A percentile compares a stretch with the other conserved stretches of the same genome.
phyloP scores from a whole-genome alignment of 2,888 invertebrate genomes.

The Aspidapion aeneum region DNA sequence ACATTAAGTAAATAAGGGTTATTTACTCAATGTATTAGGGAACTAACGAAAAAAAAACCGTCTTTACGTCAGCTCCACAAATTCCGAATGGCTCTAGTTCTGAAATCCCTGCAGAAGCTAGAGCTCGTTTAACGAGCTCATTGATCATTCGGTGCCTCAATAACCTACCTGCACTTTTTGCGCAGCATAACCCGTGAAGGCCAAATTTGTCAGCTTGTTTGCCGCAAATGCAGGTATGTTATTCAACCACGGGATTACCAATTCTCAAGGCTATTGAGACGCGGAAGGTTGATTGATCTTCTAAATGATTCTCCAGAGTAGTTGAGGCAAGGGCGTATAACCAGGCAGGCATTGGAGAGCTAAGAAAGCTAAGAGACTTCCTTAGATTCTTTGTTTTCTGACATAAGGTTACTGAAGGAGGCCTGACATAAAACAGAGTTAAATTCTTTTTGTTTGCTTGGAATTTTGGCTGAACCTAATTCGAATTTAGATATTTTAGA shows the following conservation, averaged over 20 bases:
- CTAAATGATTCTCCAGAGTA: too few species aligned
- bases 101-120: too few species aligned
- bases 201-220: not conserved
- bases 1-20: too few species aligned
- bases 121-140: too few species aligned
- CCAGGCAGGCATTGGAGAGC: not conserved
- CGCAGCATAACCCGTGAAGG: not conserved
- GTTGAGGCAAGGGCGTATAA: too few species aligned
- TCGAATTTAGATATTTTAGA: not conserved
- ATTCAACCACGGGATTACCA: not conserved
- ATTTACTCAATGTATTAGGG: too few species aligned
- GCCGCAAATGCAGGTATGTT: not conserved
- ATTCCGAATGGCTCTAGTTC: not conserved
- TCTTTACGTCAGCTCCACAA: not conserved
- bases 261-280: not conserved
- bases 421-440: not conserved
- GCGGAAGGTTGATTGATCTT: not conserved
- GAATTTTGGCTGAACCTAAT: not conserved
- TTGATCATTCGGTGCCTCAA: not conserved
- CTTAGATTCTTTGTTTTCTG: not conserved
- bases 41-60: not conserved
- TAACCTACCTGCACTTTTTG: not conserved
- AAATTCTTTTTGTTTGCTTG: not conserved
- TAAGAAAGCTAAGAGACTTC: not conserved
- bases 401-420: not conserved